Conservation (phyloP, 2,888 invertebrate genomes). For the Scrobipalpa costella region DNA sequence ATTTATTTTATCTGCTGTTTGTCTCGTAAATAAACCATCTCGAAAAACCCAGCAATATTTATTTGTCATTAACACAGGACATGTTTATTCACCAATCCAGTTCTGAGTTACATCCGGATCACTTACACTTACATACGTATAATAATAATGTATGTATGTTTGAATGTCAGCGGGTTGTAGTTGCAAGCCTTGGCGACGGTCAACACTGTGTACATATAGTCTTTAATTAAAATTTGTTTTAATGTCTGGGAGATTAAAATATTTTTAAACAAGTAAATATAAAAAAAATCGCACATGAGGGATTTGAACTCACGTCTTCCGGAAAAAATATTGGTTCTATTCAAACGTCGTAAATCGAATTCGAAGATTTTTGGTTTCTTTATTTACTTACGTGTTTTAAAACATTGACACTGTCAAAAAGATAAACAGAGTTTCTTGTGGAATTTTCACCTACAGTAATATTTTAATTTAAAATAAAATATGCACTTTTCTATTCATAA, state of each 20-base stretch:
- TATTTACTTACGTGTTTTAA: too few species aligned
- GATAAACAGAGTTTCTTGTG: too few species aligned
- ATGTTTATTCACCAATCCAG: slow-evolving; percentile 1
- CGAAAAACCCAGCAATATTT: neutral
- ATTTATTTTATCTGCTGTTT: neutral
- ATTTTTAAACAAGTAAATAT: neutral
- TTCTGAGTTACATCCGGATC: slow-evolving; percentile 13
- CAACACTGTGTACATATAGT: neutral
- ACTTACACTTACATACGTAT: slow-evolving; percentile 3
- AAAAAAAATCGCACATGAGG: too few species aligned
- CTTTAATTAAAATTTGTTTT: neutral
- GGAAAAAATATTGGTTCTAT: too few species aligned
- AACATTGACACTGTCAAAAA: too few species aligned
- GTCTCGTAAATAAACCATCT: neutral
- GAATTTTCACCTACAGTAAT: too few species aligned
- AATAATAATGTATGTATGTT: slow-evolving; percentile 15
- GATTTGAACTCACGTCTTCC: too few species aligned
- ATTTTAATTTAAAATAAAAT: too few species aligned
- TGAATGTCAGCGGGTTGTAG: slow-evolving; percentile 15
- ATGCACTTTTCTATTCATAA: too few species aligned
- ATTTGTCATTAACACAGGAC: neutral
- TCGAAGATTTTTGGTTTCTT: too few species aligned
- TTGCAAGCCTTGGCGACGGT: slow-evolving; percentile 6
- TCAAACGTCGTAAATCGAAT: too few species aligned
- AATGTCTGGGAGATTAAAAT: neutral